Percentiles rank a stretch among this genome's conserved stretches.
phyloP scores from a whole-genome alignment of 2,888 invertebrate genomes.

The Geophilus truncorum region DNA sequence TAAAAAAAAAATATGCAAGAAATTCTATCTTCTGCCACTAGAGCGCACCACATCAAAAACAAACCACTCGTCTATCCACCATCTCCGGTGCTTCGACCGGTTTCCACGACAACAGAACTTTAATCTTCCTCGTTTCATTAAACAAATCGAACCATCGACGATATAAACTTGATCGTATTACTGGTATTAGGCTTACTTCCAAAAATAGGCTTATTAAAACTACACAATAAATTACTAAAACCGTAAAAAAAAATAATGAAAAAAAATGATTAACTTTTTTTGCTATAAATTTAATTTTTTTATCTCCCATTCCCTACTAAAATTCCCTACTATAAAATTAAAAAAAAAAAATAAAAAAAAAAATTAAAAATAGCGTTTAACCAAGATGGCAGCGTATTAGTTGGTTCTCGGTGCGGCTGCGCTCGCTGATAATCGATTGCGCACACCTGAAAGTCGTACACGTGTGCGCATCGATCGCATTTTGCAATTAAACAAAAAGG shows the following conservation, averaged over 20 bases:
- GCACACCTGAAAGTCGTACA: neutral
- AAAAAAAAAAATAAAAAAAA: neutral
- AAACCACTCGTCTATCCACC: too few species aligned
- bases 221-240: too few species aligned
- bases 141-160: too few species aligned
- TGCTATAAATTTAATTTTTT: too few species aligned
- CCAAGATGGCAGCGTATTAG: too few species aligned
- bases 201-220: too few species aligned
- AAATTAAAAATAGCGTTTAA: neutral
- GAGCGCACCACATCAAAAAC: neutral
- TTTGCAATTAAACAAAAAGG: neutral
- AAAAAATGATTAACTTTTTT: too few species aligned
- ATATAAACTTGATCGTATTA: too few species aligned
- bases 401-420: neutral
- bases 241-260: too few species aligned
- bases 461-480: neutral
- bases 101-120: neutral
- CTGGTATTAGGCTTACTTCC: too few species aligned
- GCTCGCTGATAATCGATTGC: neutral
- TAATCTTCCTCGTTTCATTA: neutral
- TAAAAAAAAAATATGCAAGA: neutral
- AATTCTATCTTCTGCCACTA: neutral
- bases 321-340: too few species aligned
- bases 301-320: too few species aligned
- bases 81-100: neutral